A percentile compares a stretch with the other conserved stretches of the same genome.
These are phyloP conservation scores for Ascidia mentula DNA, from an alignment of 23 tunicate species.

Conservation along the genomic window DNA sequence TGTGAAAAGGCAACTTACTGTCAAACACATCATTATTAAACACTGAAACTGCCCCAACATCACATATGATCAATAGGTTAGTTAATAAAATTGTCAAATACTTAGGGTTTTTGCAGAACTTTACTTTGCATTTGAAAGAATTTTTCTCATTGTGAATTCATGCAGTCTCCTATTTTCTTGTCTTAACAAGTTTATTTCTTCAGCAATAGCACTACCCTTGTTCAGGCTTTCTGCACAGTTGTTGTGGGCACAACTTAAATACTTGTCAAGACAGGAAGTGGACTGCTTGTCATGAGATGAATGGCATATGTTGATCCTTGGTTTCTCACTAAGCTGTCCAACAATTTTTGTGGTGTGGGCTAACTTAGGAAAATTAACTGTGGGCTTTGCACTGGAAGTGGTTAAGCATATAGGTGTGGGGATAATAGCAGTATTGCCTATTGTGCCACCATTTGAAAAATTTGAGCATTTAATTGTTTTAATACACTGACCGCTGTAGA, in stretches of 20 bases:
- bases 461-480: conserved; percentile 14
- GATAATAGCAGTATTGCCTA: conserved; percentile 28
- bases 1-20: too few relatives aligned
- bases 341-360: not conserved
- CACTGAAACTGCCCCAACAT: too few relatives aligned
- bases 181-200: conserved; percentile 16
- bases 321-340: not conserved
- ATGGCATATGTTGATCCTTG: not conserved
- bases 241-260: not conserved
- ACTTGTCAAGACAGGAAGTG: not conserved
- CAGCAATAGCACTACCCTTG: not conserved
- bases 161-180: conserved; percentile 27
- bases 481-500: conserved; percentile 53
- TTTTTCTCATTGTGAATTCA: conserved; percentile 29
- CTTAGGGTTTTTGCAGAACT: too few relatives aligned
- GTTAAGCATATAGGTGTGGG: conserved; percentile 1
- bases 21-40: too few relatives aligned
- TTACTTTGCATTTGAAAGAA: too few relatives aligned
- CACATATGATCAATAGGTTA: too few relatives aligned
- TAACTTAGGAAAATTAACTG: conserved; percentile 37
- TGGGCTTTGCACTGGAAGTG: conserved; percentile 20
- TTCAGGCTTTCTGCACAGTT: not conserved
- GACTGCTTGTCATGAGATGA: not conserved
- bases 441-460: conserved; percentile 9
- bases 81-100: too few relatives aligned